Evolutionary conservation across 2,888 invertebrate genomes (phyloP).

Genomic region (Aphidius colemani): DNA sequence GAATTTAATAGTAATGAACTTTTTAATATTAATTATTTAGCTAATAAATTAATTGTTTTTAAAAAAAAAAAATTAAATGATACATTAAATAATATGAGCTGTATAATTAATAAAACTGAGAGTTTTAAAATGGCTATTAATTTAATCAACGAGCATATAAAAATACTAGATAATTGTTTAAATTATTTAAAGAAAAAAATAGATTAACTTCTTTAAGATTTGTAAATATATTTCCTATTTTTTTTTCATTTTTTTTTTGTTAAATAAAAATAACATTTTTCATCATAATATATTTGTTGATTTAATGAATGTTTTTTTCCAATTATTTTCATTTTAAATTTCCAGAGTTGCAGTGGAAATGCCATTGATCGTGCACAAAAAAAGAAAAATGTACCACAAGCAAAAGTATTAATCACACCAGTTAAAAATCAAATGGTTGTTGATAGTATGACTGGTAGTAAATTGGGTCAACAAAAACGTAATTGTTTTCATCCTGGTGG

Average conservation of each 20-base stretch:
- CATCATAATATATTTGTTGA: slow-evolving; percentile 15
- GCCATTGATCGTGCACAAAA: slow-evolving; percentile 53
- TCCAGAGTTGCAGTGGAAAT: slow-evolving; percentile 54
- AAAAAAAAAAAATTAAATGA: slow-evolving; percentile 38
- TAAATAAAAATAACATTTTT: too few relatives aligned
- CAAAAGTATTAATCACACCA: slow-evolving; percentile 51
- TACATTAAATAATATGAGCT: slow-evolving; percentile 40
- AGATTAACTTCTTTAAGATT: slow-evolving; percentile 20
- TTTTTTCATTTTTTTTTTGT: too few relatives aligned
- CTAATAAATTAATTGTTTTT: slow-evolving; percentile 37
- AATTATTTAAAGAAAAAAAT: slow-evolving; percentile 17
- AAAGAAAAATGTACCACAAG: slow-evolving; percentile 53
- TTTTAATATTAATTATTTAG: slow-evolving; percentile 35
- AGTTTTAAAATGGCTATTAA: slow-evolving; percentile 45
- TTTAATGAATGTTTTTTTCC: slow-evolving; percentile 6
- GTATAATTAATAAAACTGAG: slow-evolving; percentile 32
- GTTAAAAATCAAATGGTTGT: slow-evolving; percentile 46
- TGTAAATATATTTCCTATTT: slow-evolving; percentile 14
- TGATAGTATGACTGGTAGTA: slow-evolving; percentile 51
- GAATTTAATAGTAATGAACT: slow-evolving; percentile 41
- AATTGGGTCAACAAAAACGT: slow-evolving; percentile 65
- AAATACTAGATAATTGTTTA: slow-evolving; percentile 35
- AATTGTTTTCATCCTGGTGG: slow-evolving; percentile 93
- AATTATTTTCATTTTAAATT: slow-evolving; percentile 17
- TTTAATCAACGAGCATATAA: slow-evolving; percentile 45